phyloP scores from a whole-genome alignment of 2,113 vertebrate species.

The Elephantulus edwardii region DNA sequence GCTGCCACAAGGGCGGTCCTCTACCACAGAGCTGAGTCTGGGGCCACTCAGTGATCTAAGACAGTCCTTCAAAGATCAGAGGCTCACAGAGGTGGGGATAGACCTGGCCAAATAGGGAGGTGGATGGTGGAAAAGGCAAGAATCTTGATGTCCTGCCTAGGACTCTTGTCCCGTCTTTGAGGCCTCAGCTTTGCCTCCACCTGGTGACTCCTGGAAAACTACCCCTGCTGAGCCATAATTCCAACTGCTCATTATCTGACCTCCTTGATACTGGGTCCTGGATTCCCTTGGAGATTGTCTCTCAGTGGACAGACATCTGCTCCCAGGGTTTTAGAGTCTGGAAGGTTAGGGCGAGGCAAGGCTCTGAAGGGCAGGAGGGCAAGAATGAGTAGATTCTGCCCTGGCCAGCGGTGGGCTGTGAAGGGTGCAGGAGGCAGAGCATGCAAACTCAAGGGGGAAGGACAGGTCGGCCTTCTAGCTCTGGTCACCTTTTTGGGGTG shows the following conservation, averaged over 20 bases:
- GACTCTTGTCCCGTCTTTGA: background rate
- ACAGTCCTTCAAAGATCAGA: background rate
- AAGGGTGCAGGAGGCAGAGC: too few species aligned
- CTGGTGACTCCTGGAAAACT: background rate
- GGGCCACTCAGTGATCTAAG: background rate
- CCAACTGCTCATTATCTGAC: fast-evolving
- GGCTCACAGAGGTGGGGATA: background rate
- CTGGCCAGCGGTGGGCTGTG: background rate
- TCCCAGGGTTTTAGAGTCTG: fast-evolving
- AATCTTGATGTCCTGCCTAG: background rate
- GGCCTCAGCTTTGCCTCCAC: background rate
- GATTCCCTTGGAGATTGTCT: background rate
- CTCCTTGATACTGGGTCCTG: background rate
- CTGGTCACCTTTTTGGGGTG: background rate
- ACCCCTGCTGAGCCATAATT: background rate
- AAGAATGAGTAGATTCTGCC: background rate
- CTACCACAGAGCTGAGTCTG: background rate
- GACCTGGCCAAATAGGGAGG: background rate
- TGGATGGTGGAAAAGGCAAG: background rate
- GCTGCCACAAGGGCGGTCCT: background rate
- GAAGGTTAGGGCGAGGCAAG: background rate
- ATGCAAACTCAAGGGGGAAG: background rate
- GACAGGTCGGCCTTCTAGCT: background rate
- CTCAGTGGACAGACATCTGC: background rate
- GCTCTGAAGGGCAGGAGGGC: background rate